Evolutionary conservation across 2,888 invertebrate species (phyloP), one percentile per base, ranked within the genome.

Genomic region (Cephus sareptanus): DNA sequence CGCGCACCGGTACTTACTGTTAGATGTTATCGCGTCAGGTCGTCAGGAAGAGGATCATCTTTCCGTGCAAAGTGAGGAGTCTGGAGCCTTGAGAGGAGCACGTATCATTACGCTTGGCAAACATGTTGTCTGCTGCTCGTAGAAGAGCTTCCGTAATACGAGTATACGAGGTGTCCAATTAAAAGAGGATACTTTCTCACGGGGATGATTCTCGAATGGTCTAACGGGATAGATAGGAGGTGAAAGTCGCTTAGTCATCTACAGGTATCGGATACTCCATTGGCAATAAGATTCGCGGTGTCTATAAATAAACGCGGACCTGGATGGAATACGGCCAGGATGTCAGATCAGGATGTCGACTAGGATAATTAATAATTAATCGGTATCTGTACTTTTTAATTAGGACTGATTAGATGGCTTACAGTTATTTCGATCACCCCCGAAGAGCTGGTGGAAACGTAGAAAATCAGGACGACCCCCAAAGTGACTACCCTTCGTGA

Each of bases 371-470:
- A 23, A 23, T 23, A 56, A 56, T 56, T 23, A 56, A 56, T 56
- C 56, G 23, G 9, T 56, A 56, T 9, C 4, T 2, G 9, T 56
- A 23, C 0, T 9, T 56, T 56, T 23, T 56, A 56, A 56, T 9
- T 23, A 56, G 56, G 23, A 2, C 56, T 23, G 56, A 56, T 56
- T 23, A 1, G 23, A 56, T 56, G 56, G 56, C 97, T 97, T 92
- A 97, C 97, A 97, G 90, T 97, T 97, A 91, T 96, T 96, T 77
- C 97, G 93, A 92, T 97, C 95, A 56, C 96, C 97, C 37, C 96
- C 96, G 90, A 97, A 97, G 12, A 97, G 94, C 83, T 95, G 94
- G 88, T 97, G 95, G 90, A 96, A 97, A 31, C 97, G 92, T 83
- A 95, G 90, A 90, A 97, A 97, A 89, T 97, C 95, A 0, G 97